Conservation (phyloP, 2,113 vertebrate species). For the Eurystomus gularis region DNA sequence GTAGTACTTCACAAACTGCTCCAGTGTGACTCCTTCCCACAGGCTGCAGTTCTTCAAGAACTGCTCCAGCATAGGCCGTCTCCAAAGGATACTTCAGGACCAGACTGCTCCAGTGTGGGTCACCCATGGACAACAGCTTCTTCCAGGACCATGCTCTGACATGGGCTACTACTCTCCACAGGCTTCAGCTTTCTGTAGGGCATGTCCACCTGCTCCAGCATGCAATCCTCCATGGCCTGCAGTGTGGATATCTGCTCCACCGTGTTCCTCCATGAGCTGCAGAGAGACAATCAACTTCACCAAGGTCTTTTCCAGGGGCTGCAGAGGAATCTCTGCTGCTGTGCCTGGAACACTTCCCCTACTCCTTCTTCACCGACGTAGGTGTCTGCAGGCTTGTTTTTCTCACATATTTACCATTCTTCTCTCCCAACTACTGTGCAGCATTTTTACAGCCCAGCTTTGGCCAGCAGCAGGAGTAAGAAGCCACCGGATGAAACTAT, state of each 20-base stretch:
- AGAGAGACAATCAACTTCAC: neutral
- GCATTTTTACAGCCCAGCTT: neutral
- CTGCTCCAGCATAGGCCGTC: too few species aligned
- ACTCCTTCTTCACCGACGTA: neutral
- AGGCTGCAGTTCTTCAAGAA: too few species aligned
- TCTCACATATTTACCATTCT: neutral
- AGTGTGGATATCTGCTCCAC: too few species aligned
- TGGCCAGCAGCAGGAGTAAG: accelerated
- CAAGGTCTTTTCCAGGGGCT: neutral
- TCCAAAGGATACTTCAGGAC: neutral
- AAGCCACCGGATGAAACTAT: too few species aligned
- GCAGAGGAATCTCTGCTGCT: neutral
- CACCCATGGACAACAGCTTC: neutral
- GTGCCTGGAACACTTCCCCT: accelerated
- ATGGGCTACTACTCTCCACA: neutral
- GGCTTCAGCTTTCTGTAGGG: too few species aligned
- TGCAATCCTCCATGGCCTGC: too few species aligned
- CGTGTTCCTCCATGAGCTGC: too few species aligned
- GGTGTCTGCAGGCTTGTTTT: neutral
- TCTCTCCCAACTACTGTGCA: neutral
- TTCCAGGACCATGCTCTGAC: neutral
- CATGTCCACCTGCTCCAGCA: too few species aligned
- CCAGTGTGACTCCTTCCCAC: too few species aligned
- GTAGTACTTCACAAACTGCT: too few species aligned
- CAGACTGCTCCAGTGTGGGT: neutral